Evolutionary conservation across 2,113 vertebrate genomes (phyloP).

Genomic region (Dromiciops gliroides): DNA sequence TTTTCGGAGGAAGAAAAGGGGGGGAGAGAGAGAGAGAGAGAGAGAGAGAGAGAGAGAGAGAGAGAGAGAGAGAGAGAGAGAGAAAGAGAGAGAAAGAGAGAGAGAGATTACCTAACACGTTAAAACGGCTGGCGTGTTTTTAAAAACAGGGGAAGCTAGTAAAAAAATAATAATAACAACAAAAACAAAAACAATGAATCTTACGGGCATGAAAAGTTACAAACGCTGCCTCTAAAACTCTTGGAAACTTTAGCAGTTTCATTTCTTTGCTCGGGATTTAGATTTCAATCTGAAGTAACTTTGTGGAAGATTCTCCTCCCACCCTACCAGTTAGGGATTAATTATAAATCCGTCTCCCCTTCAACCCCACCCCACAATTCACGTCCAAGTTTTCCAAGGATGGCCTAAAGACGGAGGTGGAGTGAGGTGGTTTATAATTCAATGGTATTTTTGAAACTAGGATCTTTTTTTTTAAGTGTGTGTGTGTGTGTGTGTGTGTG

Average conservation of each 20-base stretch:
- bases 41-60: not conserved
- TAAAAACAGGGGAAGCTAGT: slow-evolving; percentile 8
- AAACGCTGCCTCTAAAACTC: not conserved
- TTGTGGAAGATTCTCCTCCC: not conserved
- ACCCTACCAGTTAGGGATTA: not conserved
- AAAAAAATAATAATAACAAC: no score
- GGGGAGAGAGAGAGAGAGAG: no score
- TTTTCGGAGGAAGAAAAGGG: no score
- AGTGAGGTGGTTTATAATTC: not conserved
- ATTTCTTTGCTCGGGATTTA: slow-evolving; percentile 10
- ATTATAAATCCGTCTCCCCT: not conserved
- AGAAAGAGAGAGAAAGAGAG: not conserved
- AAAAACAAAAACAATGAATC: slow-evolving; percentile 6
- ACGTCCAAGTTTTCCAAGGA: not conserved
- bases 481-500: no score
- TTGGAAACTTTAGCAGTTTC: slow-evolving; percentile 38
- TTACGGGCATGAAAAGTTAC: slow-evolving; percentile 20
- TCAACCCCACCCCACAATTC: not conserved
- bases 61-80: no score
- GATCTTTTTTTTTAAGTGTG: not conserved
- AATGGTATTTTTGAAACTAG: slow-evolving; percentile 41
- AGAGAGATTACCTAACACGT: not conserved
- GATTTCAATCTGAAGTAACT: not conserved
- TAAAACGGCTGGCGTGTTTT: slow-evolving; percentile 5
- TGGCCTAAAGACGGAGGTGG: not conserved